Evolutionary conservation across 1,140 invertebrate species (phyloP).

Genomic region (Bombus polaris): DNA sequence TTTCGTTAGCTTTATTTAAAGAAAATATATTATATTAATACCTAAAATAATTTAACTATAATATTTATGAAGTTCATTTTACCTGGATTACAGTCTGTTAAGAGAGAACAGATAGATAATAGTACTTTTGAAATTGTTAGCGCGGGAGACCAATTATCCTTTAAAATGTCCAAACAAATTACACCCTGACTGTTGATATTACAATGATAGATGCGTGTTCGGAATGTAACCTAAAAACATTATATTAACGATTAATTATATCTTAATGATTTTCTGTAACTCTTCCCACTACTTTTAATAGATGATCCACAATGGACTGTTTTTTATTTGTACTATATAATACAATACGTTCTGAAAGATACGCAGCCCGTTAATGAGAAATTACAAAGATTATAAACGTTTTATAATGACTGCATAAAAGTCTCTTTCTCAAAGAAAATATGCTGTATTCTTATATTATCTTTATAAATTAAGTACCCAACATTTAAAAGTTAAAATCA

Average conservation of each 20-base stretch:
- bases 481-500: background rate
- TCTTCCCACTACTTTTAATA: background rate
- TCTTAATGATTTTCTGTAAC: background rate
- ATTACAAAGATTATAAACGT: background rate
- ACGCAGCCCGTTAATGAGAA: background rate
- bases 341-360: background rate
- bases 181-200: conserved; percentile 99
- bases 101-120: conserved; percentile 96
- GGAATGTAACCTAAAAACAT: conserved; percentile 93
- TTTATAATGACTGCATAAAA: background rate
- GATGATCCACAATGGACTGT: background rate
- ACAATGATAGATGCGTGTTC: conserved; percentile 97
- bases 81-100: conserved; percentile 99
- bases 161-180: conserved; percentile 97
- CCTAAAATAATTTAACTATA: background rate
- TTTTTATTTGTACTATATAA: background rate
- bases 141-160: conserved; percentile 98
- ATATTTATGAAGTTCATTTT: conserved; percentile 62
- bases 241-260: conserved; percentile 30
- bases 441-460: background rate
- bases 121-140: conserved; percentile 97
- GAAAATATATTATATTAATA: background rate
- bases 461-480: background rate
- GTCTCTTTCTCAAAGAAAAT: background rate
- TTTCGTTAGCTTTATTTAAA: background rate